Evolutionary conservation across 37 sponge, comb jelly and placozoan species (phyloP), one percentile per base, ranked within the genome.

Genomic region (Diacarnus erythraeanus): DNA sequence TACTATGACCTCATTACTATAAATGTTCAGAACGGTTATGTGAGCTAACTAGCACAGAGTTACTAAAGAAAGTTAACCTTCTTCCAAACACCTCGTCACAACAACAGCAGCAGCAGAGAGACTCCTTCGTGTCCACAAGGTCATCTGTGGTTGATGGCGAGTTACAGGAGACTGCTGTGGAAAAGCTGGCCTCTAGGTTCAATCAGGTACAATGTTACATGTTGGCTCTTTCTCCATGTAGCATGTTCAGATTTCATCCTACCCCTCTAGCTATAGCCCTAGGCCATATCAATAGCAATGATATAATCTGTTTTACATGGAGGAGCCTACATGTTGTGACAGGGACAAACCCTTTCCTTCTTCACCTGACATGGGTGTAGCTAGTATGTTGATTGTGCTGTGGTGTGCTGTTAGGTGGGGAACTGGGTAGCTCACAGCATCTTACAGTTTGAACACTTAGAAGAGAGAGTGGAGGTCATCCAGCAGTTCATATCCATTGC

Each of bases 391-490:
- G 6, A 47, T 47, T 15, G 12, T 47, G 10, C n/a, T n/a, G n/a
- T n/a, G n/a, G n/a, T n/a, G n/a, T n/a, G n/a, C n/a, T 3, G 44
- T 33, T 72, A 89, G 89, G 89, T 93, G 15, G 83, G 90, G 20
- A 89, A 88, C 82, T 93, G 93, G 93, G 90, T 89, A 37, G 85
- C 85, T 8, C 38, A 68, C 59, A 65, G 73, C 38, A 79, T 91
- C 8, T 79, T 94, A 29, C 72, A 80, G 60, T 81, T 74, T 56
- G 77, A 74, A 36, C 51, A 44, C 3, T 82, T 80, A 38, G 95
- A 94, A 51, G 86, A 94, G 83, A 83, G 90, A 23, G 84, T 74
- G 21, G 87, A 51, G 0, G 83, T 70, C n/a, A 59, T 90, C 3
- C 74, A 82, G 70, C 75, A 82, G 79, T 90, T 84, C 79, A 90